Base-by-base conservation (phyloP, 1,140 invertebrate species). In the Vanessa atalanta region DNA sequence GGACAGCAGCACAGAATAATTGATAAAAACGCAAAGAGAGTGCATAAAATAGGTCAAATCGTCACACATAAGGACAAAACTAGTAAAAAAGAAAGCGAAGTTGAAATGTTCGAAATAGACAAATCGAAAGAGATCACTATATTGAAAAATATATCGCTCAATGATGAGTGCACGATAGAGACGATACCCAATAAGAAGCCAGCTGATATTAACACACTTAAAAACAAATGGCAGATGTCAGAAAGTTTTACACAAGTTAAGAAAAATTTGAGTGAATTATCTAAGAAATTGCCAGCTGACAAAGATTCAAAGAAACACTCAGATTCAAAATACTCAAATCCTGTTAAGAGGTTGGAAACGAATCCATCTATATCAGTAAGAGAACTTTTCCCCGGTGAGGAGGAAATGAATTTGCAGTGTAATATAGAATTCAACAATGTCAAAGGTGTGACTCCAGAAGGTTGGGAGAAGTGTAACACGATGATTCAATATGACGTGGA, bases 401-500 rank as follows among this genome's bases (percentile, higher is more conserved):
- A 97, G 82, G 96, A 97, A 83, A 94, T 97, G 93, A 95, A 95
- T 72, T 89, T 97, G 16, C 95, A 96, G 26, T 96, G 95, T 15
- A 95, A 94, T 73, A 94, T 96, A 50, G 95, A 96, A 53, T 96
- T 96, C 69, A 93, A 93, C 31, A 96, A 95, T 70, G 94, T 95
- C 0, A 94, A 95, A 74, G 95, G 94, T 1, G 93, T 95, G 0
- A 96, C 96, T 2, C 96, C 96, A 0, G 96, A 96, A 81, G 96
- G 96, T 13, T 97, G 96, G 96, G 96, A 97, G 73, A 96, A 96
- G 65, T 96, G 96, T 75, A 95, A 95, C 53, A 95, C 95, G 0
- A 95, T 95, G 78, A 95, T 97, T 61, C 96, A 97, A 81, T 97
- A 97, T 70, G 96, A 97, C 79, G 92, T 94, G n/a, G 96, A 96